phyloP scores from a whole-genome alignment of 2,797 vertebrate species.

The Anisognathus igniventris region DNA sequence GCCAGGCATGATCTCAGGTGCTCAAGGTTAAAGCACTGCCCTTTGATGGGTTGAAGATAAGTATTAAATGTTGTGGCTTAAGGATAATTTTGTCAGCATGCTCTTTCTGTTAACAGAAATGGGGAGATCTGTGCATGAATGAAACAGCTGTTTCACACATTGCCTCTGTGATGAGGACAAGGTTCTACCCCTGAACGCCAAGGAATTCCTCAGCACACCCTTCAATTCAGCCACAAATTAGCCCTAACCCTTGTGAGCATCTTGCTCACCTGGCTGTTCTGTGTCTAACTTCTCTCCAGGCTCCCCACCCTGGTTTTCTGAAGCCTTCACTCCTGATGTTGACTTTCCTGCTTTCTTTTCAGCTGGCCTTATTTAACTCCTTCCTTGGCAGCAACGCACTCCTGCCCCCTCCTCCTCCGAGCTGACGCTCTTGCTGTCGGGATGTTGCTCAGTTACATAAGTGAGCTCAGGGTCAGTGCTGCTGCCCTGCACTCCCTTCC shows the following conservation, averaged over 20 bases:
- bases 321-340: neutral
- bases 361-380: neutral
- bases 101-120: neutral
- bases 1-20: neutral
- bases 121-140: neutral
- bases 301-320: neutral
- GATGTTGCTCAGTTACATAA: neutral
- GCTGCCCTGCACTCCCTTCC: neutral
- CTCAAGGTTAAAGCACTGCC: neutral
- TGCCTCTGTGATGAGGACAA: neutral
- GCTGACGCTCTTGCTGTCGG: fast-evolving
- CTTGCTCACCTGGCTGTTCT: neutral
- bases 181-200: neutral
- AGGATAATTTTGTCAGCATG: neutral
- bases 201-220: neutral
- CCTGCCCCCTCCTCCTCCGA: neutral
- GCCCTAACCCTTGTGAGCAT: neutral
- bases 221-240: neutral
- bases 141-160: neutral
- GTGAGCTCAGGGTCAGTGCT: fast-evolving
- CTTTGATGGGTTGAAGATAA: neutral
- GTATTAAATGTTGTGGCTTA: neutral
- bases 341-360: neutral
- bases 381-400: neutral
- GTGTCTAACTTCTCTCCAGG: neutral